phyloP scores from a whole-genome alignment of 2,113 vertebrate genomes.

The Alouatta palliata region DNA sequence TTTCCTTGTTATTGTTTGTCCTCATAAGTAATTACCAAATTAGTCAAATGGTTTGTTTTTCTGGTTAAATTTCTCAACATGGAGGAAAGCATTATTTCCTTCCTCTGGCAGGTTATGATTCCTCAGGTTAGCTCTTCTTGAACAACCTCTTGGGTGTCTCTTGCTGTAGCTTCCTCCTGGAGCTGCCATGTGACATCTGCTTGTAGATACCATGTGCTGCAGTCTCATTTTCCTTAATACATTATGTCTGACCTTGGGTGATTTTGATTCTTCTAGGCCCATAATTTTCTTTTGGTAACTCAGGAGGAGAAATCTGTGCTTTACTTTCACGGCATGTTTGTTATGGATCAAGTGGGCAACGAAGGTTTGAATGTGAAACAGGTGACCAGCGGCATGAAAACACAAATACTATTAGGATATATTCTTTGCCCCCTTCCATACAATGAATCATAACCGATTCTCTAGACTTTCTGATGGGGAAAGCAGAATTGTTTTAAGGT shows the following conservation, averaged over 20 bases:
- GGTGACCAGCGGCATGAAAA: background rate
- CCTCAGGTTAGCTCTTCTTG: background rate
- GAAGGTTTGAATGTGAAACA: background rate
- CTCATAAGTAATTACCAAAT: constrained; percentile 35
- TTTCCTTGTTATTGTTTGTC: constrained; percentile 41
- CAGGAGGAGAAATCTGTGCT: background rate
- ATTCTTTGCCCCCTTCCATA: background rate
- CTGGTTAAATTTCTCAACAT: background rate
- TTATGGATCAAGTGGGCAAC: background rate
- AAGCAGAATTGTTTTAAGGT: background rate
- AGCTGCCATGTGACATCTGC: background rate
- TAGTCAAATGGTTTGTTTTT: background rate
- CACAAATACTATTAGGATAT: background rate
- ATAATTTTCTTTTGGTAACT: background rate
- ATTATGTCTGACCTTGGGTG: background rate
- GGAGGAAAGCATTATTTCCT: background rate
- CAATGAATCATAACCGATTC: background rate
- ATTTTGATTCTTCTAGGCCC: background rate
- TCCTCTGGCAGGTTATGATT: background rate
- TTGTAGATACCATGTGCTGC: background rate
- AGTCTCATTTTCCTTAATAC: background rate
- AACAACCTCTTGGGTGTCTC: background rate
- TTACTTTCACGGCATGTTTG: background rate
- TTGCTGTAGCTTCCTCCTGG: background rate
- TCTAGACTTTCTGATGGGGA: background rate